Evolutionary conservation across 2,888 invertebrate species (phyloP).

Genomic region (Brachyptera risi): DNA sequence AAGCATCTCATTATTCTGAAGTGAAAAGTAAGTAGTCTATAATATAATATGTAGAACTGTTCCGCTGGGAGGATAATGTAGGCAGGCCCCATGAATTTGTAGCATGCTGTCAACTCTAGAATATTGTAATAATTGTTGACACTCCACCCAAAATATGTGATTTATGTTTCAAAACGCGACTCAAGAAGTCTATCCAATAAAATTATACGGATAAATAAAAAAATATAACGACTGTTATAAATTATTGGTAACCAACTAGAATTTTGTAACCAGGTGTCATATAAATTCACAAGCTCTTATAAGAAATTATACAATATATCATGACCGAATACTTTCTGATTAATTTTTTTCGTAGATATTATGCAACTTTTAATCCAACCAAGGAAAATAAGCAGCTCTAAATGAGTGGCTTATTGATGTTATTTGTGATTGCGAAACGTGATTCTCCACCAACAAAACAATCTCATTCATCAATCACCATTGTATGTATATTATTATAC

Average conservation of each 20-base stretch:
- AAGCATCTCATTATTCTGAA: too few species aligned
- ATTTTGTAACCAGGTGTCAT: slow-evolving; percentile 10
- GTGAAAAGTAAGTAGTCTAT: too few species aligned
- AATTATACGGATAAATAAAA: slow-evolving; percentile 18
- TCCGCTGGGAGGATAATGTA: too few species aligned
- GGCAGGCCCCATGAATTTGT: not conserved
- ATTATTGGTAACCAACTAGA: slow-evolving; percentile 12
- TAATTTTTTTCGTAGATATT: too few species aligned
- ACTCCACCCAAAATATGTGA: slow-evolving; percentile 19
- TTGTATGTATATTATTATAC: too few species aligned
- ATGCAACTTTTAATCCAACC: too few species aligned
- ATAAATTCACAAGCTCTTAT: slow-evolving; percentile 19
- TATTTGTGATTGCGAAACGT: too few species aligned
- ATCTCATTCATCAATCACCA: too few species aligned
- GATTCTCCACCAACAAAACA: too few species aligned
- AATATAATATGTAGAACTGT: not conserved
- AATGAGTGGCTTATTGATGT: too few species aligned
- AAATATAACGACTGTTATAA: slow-evolving; percentile 5
- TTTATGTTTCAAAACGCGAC: not conserved
- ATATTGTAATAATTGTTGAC: slow-evolving; percentile 18
- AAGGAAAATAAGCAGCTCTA: too few species aligned
- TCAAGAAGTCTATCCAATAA: slow-evolving; percentile 19
- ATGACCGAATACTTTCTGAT: slow-evolving; percentile 6
- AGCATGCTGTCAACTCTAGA: not conserved
- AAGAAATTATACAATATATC: slow-evolving; percentile 9